Percentiles rank a stretch among this genome's conserved stretches.
phyloP scores from a whole-genome alignment of 2,113 vertebrate species.

The Gobiocypris rarus region DNA sequence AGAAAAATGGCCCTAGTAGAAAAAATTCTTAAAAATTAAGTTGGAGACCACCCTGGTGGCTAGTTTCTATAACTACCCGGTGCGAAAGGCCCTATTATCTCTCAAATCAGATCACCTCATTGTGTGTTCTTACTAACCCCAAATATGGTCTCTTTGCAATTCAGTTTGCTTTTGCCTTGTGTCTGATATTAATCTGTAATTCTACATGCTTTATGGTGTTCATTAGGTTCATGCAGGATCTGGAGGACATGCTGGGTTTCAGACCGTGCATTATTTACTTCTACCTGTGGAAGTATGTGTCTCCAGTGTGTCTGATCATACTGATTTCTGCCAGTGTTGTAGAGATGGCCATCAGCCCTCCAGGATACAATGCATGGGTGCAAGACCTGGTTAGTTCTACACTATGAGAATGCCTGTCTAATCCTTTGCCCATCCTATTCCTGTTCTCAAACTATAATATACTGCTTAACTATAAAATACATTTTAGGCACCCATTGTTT shows the following conservation, averaged over 20 bases:
- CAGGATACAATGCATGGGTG: slow-evolving; percentile 95
- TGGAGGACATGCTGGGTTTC: slow-evolving; percentile 98
- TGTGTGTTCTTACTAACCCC: neutral
- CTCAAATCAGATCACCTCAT: slow-evolving; percentile 9
- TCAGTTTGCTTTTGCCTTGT: no score
- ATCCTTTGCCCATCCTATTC: neutral
- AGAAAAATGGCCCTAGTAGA: no score
- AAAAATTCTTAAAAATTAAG: no score
- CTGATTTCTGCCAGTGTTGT: slow-evolving; percentile 88
- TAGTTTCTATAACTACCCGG: no score
- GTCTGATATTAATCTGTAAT: neutral
- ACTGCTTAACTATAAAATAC: neutral
- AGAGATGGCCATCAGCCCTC: slow-evolving; percentile 91
- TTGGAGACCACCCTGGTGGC: no score
- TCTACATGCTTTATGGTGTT: neutral
- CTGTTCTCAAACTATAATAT: neutral
- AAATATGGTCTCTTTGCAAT: slow-evolving; percentile 3
- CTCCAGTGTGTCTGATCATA: slow-evolving; percentile 87
- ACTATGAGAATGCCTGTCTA: neutral
- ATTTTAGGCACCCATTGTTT: neutral
- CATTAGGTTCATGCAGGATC: slow-evolving; percentile 95
- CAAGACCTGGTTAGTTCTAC: slow-evolving; percentile 85
- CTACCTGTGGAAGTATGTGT: slow-evolving; percentile 97
- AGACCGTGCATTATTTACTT: slow-evolving; percentile 89
- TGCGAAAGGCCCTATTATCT: no score